Evolutionary conservation across 2,797 vertebrate genomes (phyloP), one percentile per base, ranked within the genome.

Genomic region (Eulemur coronatus): DNA sequence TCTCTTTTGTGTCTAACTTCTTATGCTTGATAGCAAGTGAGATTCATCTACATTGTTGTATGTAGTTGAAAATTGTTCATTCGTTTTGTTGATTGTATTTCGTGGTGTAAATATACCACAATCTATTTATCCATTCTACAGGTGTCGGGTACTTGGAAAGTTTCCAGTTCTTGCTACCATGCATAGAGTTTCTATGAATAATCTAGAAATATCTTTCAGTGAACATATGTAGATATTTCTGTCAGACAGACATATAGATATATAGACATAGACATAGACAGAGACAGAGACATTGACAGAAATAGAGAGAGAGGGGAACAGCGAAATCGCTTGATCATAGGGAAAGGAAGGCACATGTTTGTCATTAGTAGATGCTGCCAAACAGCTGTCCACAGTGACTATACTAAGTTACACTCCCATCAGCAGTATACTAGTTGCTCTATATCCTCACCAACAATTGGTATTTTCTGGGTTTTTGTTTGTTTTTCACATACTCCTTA

Each of bases 161-260:
- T 18, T 69, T 70, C 69, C 35, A 52, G 52, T 63, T 82, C 61
- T 63, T 91, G 75, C 50, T 61, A 2, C 87, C 75, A 69, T 76
- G 50, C 73, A 75, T 87, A 87, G 67, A 12, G n/a, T 59, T 35
- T 14, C 69, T 84, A 18, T 55, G 78, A 87, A 70, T 59, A 82
- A 63, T 38, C 76, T 82, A 41, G 82, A 94, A 87, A 63, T 88
- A 70, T 72, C 76, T 78, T 67, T 72, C 69, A 61, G 78, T 78
- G 76, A 91, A 22, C 89, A 63, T 84, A 70, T 63, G 52, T 57
- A 78, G 88, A 52, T 81, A 55, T 91, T 96, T 84, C 84, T 41
- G 33, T 61, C 80, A 52, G 70, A 43, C 52, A 43, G 41, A 43
- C 18, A 17, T 4, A 26, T 15, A 75, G 69, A 43, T 13, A 52